Evolutionary conservation across 2,797 vertebrate genomes (phyloP).

Genomic region (Chaunax sp.): DNA sequence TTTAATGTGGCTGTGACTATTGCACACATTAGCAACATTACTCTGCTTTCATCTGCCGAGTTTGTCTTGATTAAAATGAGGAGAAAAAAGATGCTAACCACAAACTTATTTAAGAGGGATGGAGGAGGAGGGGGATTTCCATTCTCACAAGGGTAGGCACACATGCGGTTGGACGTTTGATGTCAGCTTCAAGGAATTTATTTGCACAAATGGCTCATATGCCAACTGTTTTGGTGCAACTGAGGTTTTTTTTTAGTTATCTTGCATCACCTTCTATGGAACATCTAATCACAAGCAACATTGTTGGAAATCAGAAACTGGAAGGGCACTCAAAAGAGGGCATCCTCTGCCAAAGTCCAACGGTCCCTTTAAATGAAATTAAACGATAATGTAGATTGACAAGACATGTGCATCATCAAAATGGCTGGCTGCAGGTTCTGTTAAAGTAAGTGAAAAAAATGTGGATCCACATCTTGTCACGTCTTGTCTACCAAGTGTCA

Average conservation of each 20-base stretch:
- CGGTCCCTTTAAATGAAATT: too few species aligned
- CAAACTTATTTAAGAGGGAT: conserved; percentile 67
- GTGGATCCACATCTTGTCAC: too few species aligned
- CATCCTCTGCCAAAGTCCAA: too few species aligned
- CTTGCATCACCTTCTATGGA: conserved; percentile 46
- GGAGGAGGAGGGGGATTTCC: conserved; percentile 66
- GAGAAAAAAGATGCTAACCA: conserved; percentile 62
- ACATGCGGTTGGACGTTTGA: conserved; percentile 76
- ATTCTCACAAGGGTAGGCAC: conserved; percentile 66
- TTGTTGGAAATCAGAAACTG: conserved; percentile 23
- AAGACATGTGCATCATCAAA: too few species aligned
- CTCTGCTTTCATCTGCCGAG: conserved; percentile 75
- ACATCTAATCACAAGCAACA: conserved; percentile 18
- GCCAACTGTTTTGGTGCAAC: conserved; percentile 52
- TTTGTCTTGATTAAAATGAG: conserved; percentile 69
- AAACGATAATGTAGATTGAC: too few species aligned
- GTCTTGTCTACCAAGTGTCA: too few species aligned
- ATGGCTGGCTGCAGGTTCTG: too few species aligned
- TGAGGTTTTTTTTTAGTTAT: conserved; percentile 42
- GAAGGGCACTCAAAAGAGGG: not conserved
- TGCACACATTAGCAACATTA: conserved; percentile 75
- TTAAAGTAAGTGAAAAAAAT: too few species aligned
- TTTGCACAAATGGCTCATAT: conserved; percentile 64
- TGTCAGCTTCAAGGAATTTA: conserved; percentile 71
- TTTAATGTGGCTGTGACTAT: conserved; percentile 72